These are phyloP conservation scores for Tichodroma muraria DNA, from an alignment of 2,113 vertebrate genomes.

Conservation along the genomic window DNA sequence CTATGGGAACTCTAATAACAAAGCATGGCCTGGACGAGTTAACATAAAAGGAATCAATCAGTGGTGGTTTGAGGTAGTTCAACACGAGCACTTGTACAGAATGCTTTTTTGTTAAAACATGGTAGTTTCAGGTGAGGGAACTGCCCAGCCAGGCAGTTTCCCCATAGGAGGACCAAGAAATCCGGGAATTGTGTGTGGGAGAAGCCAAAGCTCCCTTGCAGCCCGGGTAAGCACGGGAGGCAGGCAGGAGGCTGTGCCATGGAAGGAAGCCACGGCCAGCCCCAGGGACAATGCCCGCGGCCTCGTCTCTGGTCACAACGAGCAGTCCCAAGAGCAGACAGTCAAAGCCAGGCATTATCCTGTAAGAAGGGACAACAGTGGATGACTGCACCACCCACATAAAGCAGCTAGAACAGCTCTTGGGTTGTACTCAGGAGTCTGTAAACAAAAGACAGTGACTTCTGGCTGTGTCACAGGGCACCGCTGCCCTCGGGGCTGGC, in stretches of 20 bases:
- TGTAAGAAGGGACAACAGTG: background rate
- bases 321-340: background rate
- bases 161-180: background rate
- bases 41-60: background rate
- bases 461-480: background rate
- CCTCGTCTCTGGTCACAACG: background rate
- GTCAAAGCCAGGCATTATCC: background rate
- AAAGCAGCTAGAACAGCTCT: background rate
- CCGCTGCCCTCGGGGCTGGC: background rate
- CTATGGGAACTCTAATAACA: background rate
- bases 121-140: background rate
- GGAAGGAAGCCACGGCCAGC: background rate
- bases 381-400: background rate
- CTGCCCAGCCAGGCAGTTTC: background rate
- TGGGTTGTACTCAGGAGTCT: background rate
- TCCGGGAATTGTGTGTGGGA: background rate
- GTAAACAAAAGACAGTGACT: background rate
- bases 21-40: background rate
- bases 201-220: background rate
- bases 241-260: background rate
- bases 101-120: background rate
- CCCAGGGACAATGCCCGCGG: no score
- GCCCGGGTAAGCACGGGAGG: accelerated
- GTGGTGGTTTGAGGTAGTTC: background rate
- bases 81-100: background rate